Conservation (phyloP, 2,888 invertebrate genomes). For the Cybosia mesomella region DNA sequence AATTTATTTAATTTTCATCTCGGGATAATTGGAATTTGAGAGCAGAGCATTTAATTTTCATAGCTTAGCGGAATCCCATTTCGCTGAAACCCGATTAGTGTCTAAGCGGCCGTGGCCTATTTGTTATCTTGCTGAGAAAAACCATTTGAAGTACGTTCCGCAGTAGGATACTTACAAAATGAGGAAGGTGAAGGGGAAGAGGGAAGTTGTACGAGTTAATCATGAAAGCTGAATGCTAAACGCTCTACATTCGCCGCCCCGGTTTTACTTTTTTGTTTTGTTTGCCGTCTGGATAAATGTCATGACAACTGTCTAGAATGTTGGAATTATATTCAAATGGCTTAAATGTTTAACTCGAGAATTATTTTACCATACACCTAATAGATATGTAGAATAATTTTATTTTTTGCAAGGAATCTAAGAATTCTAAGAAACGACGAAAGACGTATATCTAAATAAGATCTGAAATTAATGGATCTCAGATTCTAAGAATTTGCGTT, state of each 20-base stretch:
- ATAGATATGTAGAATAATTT: conserved; percentile 27
- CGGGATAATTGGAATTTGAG: conserved; percentile 72
- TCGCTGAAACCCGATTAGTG: conserved; percentile 72
- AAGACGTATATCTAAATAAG: conserved; percentile 26
- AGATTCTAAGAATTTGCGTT: conserved; percentile 24
- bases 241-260: conserved; percentile 60
- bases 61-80: conserved; percentile 75
- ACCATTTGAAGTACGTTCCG: conserved; percentile 52
- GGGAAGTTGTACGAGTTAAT: conserved; percentile 67
- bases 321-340: conserved; percentile 52
- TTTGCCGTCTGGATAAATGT: conserved; percentile 57
- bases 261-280: conserved; percentile 63
- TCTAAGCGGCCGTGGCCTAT: conserved; percentile 74
- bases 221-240: conserved; percentile 71
- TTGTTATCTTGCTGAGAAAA: conserved; percentile 72
- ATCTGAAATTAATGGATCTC: conserved; percentile 21
- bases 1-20: conserved; percentile 75
- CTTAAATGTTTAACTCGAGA: conserved; percentile 36
- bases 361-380: conserved; percentile 22
- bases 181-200: conserved; percentile 54
- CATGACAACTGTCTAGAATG: conserved; percentile 53
- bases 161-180: conserved; percentile 54
- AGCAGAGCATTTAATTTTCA: conserved; percentile 73
- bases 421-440: conserved; percentile 24
- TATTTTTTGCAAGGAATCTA: conserved; percentile 25